These are phyloP conservation scores for Guaruba guarouba DNA, from an alignment of 2,113 vertebrate species.

Conservation along the genomic window DNA sequence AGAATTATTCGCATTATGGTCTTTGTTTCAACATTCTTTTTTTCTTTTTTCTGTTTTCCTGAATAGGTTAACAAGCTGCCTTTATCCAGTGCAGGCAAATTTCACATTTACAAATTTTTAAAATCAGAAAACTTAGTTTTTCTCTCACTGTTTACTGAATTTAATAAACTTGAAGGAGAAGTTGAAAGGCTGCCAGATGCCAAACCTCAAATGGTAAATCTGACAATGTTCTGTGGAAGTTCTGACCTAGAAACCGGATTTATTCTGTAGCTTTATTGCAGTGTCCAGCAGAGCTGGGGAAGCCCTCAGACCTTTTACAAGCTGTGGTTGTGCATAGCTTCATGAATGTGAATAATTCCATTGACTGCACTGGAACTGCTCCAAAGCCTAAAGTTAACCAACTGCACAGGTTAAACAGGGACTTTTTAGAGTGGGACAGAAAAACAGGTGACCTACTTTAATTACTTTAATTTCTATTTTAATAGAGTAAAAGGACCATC, in stretches of 20 bases:
- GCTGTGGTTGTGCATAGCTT: background rate
- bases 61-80: slow-evolving; percentile 6
- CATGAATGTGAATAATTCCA: background rate
- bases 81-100: background rate
- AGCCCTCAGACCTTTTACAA: background rate
- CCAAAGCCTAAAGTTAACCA: background rate
- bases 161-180: background rate
- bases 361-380: background rate
- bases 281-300: background rate
- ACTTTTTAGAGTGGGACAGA: background rate
- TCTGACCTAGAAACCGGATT: background rate
- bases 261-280: background rate
- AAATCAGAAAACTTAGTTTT: slow-evolving; percentile 9
- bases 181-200: background rate
- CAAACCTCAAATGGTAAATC: background rate
- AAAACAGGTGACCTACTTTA: background rate
- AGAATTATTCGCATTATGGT: slow-evolving; percentile 24
- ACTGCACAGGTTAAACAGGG: background rate
- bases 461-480: background rate
- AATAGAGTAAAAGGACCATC: background rate
- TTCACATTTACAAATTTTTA: background rate
- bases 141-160: background rate
- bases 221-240: background rate
- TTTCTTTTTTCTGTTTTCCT: background rate
- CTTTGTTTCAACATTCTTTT: background rate